Base-by-base conservation (phyloP, 2,113 vertebrate species). In the Crotophaga sulcirostris region DNA sequence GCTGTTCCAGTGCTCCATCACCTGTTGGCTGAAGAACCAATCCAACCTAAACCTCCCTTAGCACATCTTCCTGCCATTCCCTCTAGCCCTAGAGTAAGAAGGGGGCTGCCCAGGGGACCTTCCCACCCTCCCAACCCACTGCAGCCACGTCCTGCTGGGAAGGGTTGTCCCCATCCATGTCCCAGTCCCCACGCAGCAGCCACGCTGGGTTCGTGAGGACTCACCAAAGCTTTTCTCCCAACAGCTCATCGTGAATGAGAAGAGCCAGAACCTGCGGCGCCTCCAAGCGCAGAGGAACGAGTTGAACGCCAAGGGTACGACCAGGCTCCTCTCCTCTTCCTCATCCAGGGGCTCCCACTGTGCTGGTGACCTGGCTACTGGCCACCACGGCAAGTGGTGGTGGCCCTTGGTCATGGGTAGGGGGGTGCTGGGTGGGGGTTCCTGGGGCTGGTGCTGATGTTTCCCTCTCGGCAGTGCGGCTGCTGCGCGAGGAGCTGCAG, bases 251-350 rank as follows among this genome's bases (percentile, higher is more conserved):
- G 99, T 99, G 47, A 99, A 99, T 0, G 99, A 99, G 47, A 99
- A 99, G 94, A 99, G 99, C 91, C 99, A 99, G 95, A 99, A 99
- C 92, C 98, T 99, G 58, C 97, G 99, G 92, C 98, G 99, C 96
- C 97, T 99, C 64, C 99, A 99, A 94, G 99, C 99, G 0, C 99
- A 99, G 93, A 98, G 99, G 34, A 99, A 99, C 70, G 99, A 99
- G 96, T 98, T 99, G 72, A 99, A 99, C 3, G 99, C 99, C 45
- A 99, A 99, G 98, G 99, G 99, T 99, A 95, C 6, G 51, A 33
- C 44, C 51, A 4, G 1, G 7, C 4, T 21, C 3, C 9, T 15
- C 16, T n/a, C 29, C 1, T 23, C 3, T 10, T 59, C 28, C 31
- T 42, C 1, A 0, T 5, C 16, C 1, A 2, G 33, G 28, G 28